Evolutionary conservation across 2,113 vertebrate species (phyloP).

Genomic region (Mormyrus lacerda): DNA sequence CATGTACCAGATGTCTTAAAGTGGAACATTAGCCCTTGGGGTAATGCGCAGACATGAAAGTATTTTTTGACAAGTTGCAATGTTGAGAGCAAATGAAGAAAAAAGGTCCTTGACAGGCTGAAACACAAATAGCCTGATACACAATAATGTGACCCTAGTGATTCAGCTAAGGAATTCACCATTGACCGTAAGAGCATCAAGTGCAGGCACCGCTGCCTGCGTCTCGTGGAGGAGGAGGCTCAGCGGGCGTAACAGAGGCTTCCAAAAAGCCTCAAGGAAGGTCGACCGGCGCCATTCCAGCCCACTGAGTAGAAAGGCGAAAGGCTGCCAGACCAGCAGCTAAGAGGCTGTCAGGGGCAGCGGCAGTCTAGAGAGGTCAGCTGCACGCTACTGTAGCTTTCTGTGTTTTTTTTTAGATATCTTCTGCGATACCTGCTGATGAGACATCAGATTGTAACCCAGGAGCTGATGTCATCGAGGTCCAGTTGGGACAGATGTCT

Average conservation of each 20-base stretch:
- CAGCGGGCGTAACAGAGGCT: not conserved
- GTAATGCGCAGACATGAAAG: not conserved
- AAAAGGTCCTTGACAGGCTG: not conserved
- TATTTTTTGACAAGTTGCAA: not conserved
- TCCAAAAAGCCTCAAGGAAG: not conserved
- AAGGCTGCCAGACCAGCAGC: not conserved
- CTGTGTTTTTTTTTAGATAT: not conserved
- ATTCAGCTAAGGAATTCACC: not conserved
- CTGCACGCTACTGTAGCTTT: not conserved
- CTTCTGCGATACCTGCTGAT: not conserved
- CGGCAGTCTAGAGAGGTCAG: not conserved
- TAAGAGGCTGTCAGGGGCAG: not conserved
- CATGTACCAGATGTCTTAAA: not conserved
- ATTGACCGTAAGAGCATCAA: not conserved
- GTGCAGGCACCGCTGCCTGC: not conserved
- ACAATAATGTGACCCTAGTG: not conserved
- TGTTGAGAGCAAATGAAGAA: constrained; percentile 6
- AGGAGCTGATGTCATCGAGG: not conserved
- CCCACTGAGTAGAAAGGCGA: not conserved
- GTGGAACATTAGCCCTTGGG: not conserved
- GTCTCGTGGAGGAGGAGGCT: not conserved
- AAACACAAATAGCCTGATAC: not conserved
- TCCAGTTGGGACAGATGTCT: not conserved
- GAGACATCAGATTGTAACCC: not conserved
- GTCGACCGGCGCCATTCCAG: not conserved